Conservation (phyloP, 1,140 invertebrate species). For the Drosophila albomicans region DNA sequence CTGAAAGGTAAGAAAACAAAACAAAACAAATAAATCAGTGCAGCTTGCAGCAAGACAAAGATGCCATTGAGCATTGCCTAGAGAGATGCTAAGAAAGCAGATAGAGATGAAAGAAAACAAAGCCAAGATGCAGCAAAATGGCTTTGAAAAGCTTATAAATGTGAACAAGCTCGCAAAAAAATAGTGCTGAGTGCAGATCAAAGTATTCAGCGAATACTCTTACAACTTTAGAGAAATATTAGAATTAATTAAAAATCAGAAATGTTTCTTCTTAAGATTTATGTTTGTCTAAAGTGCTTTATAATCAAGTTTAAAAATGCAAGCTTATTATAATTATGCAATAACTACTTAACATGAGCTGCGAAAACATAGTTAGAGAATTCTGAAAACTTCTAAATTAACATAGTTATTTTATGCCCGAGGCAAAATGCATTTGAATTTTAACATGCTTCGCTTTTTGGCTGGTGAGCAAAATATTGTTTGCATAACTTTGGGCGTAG, state of each 20-base stretch:
- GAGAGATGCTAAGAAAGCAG: slow-evolving; percentile 12
- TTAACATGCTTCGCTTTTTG: slow-evolving; percentile 26
- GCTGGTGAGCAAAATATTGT: slow-evolving; percentile 48
- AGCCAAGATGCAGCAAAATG: slow-evolving; percentile 33
- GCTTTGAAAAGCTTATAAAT: slow-evolving; percentile 51
- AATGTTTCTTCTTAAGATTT: too few relatives aligned
- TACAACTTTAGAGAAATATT: not conserved
- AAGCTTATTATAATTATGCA: not conserved
- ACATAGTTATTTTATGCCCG: slow-evolving; percentile 24
- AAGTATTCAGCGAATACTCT: slow-evolving; percentile 26
- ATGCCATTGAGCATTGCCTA: slow-evolving; percentile 34
- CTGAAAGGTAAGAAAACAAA: slow-evolving; percentile 76
- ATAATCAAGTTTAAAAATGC: not conserved
- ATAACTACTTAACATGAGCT: slow-evolving; percentile 1
- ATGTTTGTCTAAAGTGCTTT: too few relatives aligned
- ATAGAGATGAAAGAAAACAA: slow-evolving; percentile 7
- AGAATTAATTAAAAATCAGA: too few relatives aligned
- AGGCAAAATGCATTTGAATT: slow-evolving; percentile 30
- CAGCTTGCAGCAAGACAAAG: slow-evolving; percentile 26
- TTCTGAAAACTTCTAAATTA: slow-evolving; percentile 22
- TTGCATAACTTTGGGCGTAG: slow-evolving; percentile 61
- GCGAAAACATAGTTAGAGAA: not conserved
- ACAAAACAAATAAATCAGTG: slow-evolving; percentile 71
- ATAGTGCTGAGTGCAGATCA: not conserved
- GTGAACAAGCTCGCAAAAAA: slow-evolving; percentile 16